Evolutionary conservation across 2,113 vertebrate species (phyloP).

Genomic region (Gavialis gangeticus): DNA sequence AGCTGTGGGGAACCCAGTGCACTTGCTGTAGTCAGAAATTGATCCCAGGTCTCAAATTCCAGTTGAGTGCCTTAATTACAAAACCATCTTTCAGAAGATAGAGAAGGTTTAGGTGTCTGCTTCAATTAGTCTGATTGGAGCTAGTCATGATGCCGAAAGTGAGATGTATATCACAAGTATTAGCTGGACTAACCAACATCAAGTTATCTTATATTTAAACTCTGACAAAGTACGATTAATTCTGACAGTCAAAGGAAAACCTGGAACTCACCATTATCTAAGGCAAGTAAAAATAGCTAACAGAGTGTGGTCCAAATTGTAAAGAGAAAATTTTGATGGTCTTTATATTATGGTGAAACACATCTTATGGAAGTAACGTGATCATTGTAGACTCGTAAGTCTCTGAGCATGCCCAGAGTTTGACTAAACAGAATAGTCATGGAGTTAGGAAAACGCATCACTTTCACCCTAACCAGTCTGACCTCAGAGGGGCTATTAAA

Average conservation of each 20-base stretch:
- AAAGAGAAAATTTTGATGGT: too few species aligned
- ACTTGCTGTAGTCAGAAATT: not conserved
- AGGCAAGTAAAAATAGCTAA: not conserved
- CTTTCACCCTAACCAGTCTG: not conserved
- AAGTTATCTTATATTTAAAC: not conserved
- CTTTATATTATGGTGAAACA: too few species aligned
- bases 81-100: not conserved
- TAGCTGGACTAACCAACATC: not conserved
- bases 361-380: not conserved
- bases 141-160: not conserved
- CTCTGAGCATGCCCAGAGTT: not conserved
- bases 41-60: not conserved
- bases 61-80: not conserved
- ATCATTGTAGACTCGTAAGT: fast-evolving
- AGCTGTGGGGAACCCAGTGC: not conserved
- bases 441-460: not conserved
- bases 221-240: not conserved
- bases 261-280: not conserved
- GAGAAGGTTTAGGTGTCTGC: not conserved
- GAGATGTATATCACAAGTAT: not conserved
- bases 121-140: not conserved
- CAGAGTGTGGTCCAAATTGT: not conserved
- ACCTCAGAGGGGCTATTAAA: not conserved
- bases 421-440: not conserved
- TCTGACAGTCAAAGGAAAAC: not conserved